These are phyloP conservation scores for Geopemphigus sp. DNA, from an alignment of 1,140 invertebrate genomes.

Conservation along the genomic window DNA sequence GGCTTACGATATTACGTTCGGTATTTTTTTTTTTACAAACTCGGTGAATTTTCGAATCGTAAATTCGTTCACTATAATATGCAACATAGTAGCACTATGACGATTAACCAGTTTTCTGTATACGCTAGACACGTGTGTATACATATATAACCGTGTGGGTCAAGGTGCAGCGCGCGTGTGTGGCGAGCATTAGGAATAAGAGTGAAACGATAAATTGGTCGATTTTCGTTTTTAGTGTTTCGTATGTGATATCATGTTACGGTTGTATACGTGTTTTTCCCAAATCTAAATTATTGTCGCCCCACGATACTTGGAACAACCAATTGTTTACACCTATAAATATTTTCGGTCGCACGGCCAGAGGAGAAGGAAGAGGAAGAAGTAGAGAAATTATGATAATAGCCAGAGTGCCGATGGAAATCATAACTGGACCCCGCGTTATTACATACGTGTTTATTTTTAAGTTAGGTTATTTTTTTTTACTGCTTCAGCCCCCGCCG, in stretches of 20 bases:
- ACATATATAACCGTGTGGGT: not conserved
- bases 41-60: no score
- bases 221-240: constrained; percentile 32
- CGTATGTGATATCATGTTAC: not conserved
- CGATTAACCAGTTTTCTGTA: constrained; percentile 16
- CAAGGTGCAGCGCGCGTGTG: not conserved
- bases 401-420: constrained; percentile 33
- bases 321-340: constrained; percentile 46
- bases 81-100: no score
- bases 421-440: not conserved
- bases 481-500: not conserved
- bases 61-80: not conserved
- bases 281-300: constrained; percentile 27
- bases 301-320: not conserved
- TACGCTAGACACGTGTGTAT: not conserved
- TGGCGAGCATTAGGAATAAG: not conserved
- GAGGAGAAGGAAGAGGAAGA: not conserved
- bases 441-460: no score
- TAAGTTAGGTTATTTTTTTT: constrained; percentile 36
- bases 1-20: no score
- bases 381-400: constrained; percentile 39
- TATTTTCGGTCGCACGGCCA: not conserved
- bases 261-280: no score
- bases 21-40: no score
- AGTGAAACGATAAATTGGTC: no score